phyloP scores from a whole-genome alignment of 2,797 vertebrate species.

The Meda fulgida region DNA sequence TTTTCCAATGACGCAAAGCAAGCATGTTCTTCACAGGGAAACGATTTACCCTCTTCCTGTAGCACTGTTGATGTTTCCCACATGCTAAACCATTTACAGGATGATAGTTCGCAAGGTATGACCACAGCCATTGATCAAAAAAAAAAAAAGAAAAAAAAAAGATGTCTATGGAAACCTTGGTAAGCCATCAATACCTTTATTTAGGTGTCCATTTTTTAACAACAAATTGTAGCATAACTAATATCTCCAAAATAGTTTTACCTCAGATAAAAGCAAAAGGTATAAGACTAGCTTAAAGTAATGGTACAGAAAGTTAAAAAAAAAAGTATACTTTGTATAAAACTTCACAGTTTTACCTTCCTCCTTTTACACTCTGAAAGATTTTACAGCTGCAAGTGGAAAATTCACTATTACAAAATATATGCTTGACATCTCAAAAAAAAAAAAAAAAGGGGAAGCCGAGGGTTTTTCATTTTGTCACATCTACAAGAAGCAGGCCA shows the following conservation, averaged over 20 bases:
- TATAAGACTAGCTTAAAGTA: not conserved
- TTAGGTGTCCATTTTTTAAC: not conserved
- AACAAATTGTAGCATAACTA: not conserved
- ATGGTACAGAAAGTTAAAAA: not conserved
- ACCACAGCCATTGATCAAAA: not conserved
- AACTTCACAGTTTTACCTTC: constrained; percentile 32
- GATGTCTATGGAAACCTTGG: not conserved
- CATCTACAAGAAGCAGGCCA: constrained; percentile 31
- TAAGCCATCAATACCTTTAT: not conserved
- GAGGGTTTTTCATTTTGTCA: constrained; percentile 44
- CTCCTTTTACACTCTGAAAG: constrained; percentile 9
- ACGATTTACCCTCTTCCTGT: not conserved
- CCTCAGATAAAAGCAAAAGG: not conserved
- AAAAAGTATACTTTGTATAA: constrained; percentile 13
- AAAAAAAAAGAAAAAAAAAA: too few species aligned
- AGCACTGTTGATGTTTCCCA: constrained; percentile 10
- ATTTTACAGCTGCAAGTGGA: constrained; percentile 55
- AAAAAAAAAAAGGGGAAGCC: constrained; percentile 61
- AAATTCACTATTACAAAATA: constrained; percentile 64
- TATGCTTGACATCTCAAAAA: constrained; percentile 44
- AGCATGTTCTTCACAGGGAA: not conserved
- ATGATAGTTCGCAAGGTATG: constrained; percentile 1
- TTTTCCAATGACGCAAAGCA: not conserved
- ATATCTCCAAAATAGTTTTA: not conserved
- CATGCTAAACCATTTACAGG: constrained; percentile 21